Evolutionary conservation across 2,113 vertebrate species (phyloP), one percentile per base, ranked within the genome.

Genomic region (Hippoglossus stenolepis): DNA sequence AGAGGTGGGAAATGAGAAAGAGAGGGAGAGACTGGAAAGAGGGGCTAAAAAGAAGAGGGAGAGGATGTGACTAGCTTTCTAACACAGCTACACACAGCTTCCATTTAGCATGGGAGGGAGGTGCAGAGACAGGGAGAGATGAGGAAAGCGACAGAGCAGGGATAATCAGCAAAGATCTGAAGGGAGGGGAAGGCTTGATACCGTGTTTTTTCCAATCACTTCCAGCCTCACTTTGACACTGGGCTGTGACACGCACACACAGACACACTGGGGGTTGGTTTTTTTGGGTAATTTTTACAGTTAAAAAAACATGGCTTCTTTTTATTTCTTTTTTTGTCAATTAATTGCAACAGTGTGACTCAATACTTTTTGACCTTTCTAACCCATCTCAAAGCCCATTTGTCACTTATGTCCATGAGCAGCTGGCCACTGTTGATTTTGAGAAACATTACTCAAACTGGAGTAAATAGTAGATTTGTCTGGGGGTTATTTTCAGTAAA

Each of bases 21-120:
- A 64, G 81, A 77, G 81, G 54, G 85, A 73, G 77, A 75, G 84
- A 57, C 61, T 75, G 40, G 57, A 54, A 54, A 87, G 87, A 82
- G 75, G 54, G 74, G 65, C 84, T 86, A 83, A 87, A 88, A 90
- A 86, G 87, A 85, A 81, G 84, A 85, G 87, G 61, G 85, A 77
- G 87, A 75, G 76, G 90, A 93, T 93, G 93, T 93, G 93, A 93
- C 91, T 88, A n/a, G 93, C 88, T 93, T 93, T 88, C 88, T 86
- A 93, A 93, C 85, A 14, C 80, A 24, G 78, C 74, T 57, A 79
- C 89, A 93, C 93, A 93, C 93, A 90, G 93, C 91, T 87, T 67
- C 91, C 82, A 93, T 93, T 93, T 93, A 93, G 91, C 77, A 40
- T 66, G 83, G 74, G 77, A 85, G 83, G 76, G 70, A 84, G 86